These are phyloP conservation scores for Orgyia antiqua DNA, from an alignment of 2,888 invertebrate genomes.

Conservation along the genomic window DNA sequence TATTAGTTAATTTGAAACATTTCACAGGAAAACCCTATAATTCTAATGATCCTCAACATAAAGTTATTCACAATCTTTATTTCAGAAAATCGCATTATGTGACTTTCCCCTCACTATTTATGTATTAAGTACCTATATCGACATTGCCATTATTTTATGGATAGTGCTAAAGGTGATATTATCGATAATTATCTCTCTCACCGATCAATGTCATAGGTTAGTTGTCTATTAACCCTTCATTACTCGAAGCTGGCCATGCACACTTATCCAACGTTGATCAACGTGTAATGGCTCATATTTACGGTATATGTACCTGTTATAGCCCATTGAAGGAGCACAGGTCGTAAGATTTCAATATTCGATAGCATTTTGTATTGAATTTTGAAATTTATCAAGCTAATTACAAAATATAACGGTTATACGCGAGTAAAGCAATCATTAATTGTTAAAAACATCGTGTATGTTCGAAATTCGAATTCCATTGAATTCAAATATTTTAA, in stretches of 20 bases:
- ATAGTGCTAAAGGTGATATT: constrained; percentile 11
- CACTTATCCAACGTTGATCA: constrained; percentile 22
- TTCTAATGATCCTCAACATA: no score
- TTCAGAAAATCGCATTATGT: no score
- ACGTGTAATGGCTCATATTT: constrained; percentile 24
- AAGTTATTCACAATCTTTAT: no score
- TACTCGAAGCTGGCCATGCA: constrained; percentile 16
- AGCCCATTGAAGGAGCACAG: constrained; percentile 15
- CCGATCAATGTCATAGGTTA: constrained; percentile 36
- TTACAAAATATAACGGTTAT: background rate
- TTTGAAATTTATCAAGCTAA: constrained; percentile 4
- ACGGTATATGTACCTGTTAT: constrained; percentile 17
- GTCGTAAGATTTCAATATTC: constrained; percentile 7
- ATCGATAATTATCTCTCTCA: constrained; percentile 26
- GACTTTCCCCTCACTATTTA: no score
- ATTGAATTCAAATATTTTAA: constrained; percentile 1
- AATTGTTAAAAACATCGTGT: background rate
- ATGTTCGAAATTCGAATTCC: background rate
- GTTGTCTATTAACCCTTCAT: constrained; percentile 28
- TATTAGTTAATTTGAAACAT: no score
- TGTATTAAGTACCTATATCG: no score
- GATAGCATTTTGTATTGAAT: constrained; percentile 10
- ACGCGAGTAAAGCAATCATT: background rate
- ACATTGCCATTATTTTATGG: background rate
- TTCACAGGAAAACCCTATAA: no score